Evolutionary conservation across 2,113 vertebrate species (phyloP), one percentile per base, ranked within the genome.

Genomic region (Orientallactaga bullata): DNA sequence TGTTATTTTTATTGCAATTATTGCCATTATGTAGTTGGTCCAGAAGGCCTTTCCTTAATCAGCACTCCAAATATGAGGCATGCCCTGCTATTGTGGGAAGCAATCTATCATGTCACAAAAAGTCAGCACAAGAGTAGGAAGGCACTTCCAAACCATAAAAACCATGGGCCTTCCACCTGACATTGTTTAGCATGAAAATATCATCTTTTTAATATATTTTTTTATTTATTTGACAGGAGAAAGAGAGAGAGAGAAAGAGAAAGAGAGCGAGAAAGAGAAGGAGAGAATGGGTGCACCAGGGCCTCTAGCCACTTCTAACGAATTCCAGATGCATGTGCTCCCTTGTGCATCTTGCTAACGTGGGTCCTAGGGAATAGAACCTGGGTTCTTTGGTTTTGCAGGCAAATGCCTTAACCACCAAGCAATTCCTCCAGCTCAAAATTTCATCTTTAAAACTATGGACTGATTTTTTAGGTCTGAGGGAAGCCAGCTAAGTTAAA

Each of bases 41-140:
- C 85, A 88, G 42, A 92, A 6, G 28, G 42, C 79, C 61, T 95
- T 85, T 63, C 86, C 42, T 94, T 76, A 39, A 78, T 51, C n/a
- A 79, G 84, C 74, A 80, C 77, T 74, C 82, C 82, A 63, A 95
- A 89, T 51, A 81, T 0, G 5, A 83, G 35, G 20, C 30, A 51
- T 20, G 37, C 21, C 80, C 61, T 82, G 77, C 66, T 58, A 77
- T 26, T 35, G 35, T 66, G 72, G 60, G 63, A 94, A 94, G 68
- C 88, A 86, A 72, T 66, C 81, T 66, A 37, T 78, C 58, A 39
- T 15, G 51, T 85, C 81, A 89, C 20, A 91, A 61, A 58, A 85
- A 78, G 74, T 76, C 69, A 65, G 32, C 47, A 71, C 79, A 74
- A 79, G 73, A 74, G 66, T 63, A 83, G 74, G n/a, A 71, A 4